Evolutionary conservation across 2,888 invertebrate genomes (phyloP), one percentile per base, ranked within the genome.

Genomic region (Aricia artaxerxes): DNA sequence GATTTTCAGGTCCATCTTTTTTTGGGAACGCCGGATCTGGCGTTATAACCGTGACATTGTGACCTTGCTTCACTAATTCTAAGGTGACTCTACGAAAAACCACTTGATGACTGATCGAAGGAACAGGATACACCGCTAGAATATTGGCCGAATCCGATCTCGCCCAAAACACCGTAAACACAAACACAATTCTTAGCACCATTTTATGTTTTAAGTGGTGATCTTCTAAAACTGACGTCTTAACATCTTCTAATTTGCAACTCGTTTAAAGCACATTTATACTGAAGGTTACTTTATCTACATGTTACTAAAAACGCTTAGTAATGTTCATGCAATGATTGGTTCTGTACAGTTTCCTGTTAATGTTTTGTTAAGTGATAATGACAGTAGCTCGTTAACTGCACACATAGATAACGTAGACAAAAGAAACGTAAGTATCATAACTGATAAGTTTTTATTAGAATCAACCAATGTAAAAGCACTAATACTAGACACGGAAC

Each of bases 71-170:
- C 0, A 87, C 87, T n/a, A 95, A 82, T 61, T 91, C 91, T 2
- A 87, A 85, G 16, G 88, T 87, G 1, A 94, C 80, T 3, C 88
- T 85, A 13, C 89, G 85, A 77, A 88, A 92, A 0, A 90, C 88
- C 0, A 92, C 85, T 84, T 94, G 93, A 80, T 94, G 94, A 79
- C 93, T 94, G 57, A 92, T 88, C 0, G 92, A 91, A 0, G 93
- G 89, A 1, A 85, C 83, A 0, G 92, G 87, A 49, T 90, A 86
- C 0, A 93, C 81, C 0, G 85, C 88, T 11, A 93, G 77, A 69
- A 93, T 92, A 40, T 78, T 78, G 9, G 78, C 78, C 5, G 76
- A 16, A 5, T 76, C 76, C 4, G 69, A 35, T 38, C 13, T 35
- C 9, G 35, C 4, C 69, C 69, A 69, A 13, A 13, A 16, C 13